These are phyloP conservation scores for Antheraea pernyi DNA, from an alignment of 1,140 invertebrate genomes.

Conservation along the genomic window DNA sequence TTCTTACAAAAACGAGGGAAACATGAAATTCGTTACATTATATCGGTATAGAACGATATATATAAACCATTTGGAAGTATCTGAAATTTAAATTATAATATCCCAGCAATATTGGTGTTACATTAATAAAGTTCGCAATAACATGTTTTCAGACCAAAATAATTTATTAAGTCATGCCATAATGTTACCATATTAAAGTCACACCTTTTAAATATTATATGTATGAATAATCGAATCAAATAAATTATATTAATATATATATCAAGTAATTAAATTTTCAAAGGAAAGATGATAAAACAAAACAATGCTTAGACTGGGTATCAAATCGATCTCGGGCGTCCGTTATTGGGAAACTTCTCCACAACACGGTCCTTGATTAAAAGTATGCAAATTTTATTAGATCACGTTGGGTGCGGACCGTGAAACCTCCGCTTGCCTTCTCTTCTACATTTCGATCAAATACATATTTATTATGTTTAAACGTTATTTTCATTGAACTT, in stretches of 20 bases:
- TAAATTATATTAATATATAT: background rate
- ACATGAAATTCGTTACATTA: slow-evolving; percentile 31
- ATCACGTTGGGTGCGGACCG: slow-evolving; percentile 59
- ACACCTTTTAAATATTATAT: no score
- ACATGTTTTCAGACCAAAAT: no score
- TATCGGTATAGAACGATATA: background rate
- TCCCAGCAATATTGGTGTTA: no score
- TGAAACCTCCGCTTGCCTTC: slow-evolving; percentile 37
- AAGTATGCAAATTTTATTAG: slow-evolving; percentile 81
- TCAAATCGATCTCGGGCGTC: slow-evolving; percentile 70
- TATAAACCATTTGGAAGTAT: no score
- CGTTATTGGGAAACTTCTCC: slow-evolving; percentile 80
- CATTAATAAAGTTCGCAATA: no score
- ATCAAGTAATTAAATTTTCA: slow-evolving; percentile 1
- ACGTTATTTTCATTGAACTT: background rate
- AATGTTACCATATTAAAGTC: no score
- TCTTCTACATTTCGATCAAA: slow-evolving; percentile 38
- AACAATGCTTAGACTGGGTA: slow-evolving; percentile 49
- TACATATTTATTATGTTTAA: slow-evolving; percentile 41
- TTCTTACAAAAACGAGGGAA: slow-evolving; percentile 46
- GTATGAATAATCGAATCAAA: no score
- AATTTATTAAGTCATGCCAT: no score
- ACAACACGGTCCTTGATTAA: slow-evolving; percentile 80
- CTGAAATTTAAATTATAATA: no score
- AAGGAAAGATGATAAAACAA: slow-evolving; percentile 42